These are phyloP conservation scores for Bradypodion pumilum DNA, from an alignment of 2,797 vertebrate genomes.

Conservation along the genomic window DNA sequence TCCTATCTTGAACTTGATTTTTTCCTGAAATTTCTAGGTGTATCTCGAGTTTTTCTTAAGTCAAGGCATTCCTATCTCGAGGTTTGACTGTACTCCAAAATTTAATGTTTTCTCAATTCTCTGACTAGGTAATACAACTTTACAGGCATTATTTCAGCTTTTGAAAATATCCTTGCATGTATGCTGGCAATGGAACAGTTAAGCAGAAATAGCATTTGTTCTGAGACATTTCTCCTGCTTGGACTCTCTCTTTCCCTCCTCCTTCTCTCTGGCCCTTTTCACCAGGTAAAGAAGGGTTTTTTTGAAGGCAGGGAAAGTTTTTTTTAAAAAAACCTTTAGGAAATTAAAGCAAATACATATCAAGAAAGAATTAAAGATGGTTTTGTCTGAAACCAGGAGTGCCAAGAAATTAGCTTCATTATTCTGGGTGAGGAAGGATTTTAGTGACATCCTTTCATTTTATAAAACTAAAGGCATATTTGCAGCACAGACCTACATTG, in stretches of 20 bases:
- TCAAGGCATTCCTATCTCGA: too few relatives aligned
- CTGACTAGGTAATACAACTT: not conserved
- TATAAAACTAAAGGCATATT: not conserved
- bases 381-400: not conserved
- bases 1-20: too few relatives aligned
- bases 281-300: not conserved
- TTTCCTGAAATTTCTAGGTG: too few relatives aligned
- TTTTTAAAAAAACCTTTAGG: slow-evolving; percentile 72
- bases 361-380: slow-evolving; percentile 16
- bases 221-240: not conserved
- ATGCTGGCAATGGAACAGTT: not conserved
- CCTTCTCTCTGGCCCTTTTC: too few relatives aligned
- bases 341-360: slow-evolving; percentile 41
- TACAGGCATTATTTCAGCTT: not conserved
- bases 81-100: too few relatives aligned
- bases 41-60: too few relatives aligned
- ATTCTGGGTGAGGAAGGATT: not conserved
- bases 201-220: not conserved
- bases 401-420: not conserved
- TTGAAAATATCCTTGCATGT: not conserved
- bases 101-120: not conserved
- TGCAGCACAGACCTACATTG: not conserved
- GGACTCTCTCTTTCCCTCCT: not conserved
- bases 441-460: slow-evolving; percentile 17
- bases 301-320: slow-evolving; percentile 63